Conservation (phyloP, 2,113 vertebrate genomes). For the Candoia aspera region DNA sequence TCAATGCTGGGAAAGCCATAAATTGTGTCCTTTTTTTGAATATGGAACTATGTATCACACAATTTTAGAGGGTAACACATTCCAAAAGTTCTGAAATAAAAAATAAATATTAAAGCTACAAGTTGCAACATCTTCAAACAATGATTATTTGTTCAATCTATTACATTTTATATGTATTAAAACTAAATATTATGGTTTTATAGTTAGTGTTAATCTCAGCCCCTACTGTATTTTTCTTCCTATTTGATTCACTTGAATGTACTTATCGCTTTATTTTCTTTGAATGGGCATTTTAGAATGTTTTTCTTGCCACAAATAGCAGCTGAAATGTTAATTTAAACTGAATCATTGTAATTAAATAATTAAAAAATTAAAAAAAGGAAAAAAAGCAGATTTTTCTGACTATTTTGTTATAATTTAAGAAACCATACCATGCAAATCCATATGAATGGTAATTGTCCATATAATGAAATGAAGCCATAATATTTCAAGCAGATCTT, state of each 20-base stretch:
- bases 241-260: not conserved
- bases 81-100: not conserved
- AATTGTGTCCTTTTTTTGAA: not conserved
- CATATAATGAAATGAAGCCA: slow-evolving; percentile 7
- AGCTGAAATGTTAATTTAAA: not conserved
- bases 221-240: not conserved
- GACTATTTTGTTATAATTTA: slow-evolving; percentile 11
- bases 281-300: too few relatives aligned
- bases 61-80: slow-evolving; percentile 12
- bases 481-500: not conserved
- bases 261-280: not conserved
- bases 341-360: not conserved
- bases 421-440: not conserved
- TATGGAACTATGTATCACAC: not conserved
- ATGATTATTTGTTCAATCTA: not conserved
- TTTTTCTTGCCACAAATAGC: not conserved
- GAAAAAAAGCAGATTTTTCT: not conserved
- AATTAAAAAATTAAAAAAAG: not conserved
- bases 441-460: not conserved
- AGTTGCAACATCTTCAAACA: not conserved
- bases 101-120: not conserved
- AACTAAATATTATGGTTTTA: slow-evolving; percentile 9
- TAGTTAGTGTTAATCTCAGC: not conserved
- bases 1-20: too few relatives aligned
- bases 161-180: not conserved